Conservation (phyloP, 2,113 vertebrate genomes). For the Uria lomvia region DNA sequence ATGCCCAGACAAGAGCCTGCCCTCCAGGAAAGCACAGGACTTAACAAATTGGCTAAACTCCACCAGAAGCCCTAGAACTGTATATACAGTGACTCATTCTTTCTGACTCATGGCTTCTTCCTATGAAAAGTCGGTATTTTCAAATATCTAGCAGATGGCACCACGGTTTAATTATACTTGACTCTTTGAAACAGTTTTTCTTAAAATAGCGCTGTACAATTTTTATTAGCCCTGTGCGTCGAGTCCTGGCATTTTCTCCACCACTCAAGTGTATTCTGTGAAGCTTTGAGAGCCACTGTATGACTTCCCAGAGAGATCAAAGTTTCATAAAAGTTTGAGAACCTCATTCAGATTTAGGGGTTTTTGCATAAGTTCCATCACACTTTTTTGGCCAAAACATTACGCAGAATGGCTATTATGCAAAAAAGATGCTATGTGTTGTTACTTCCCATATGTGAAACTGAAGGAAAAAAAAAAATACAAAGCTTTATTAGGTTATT, state of each 20-base stretch:
- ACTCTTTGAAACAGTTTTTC: not conserved
- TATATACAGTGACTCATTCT: not conserved
- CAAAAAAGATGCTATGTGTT: not conserved
- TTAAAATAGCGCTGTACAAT: not conserved
- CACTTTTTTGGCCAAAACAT: not conserved
- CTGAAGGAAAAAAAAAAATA: not conserved
- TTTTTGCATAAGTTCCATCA: not conserved
- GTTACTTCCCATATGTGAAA: not conserved
- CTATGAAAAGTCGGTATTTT: not conserved
- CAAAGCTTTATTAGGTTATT: not conserved
- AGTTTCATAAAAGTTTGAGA: not conserved
- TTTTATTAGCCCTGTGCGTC: not conserved
- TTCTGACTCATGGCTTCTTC: not conserved
- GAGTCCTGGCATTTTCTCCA: not conserved
- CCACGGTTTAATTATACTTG: not conserved
- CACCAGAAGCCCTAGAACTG: not conserved
- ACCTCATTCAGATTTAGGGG: not conserved
- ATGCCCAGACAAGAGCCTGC: not conserved
- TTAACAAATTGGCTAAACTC: not conserved
- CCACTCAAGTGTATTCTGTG: not conserved
- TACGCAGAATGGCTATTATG: rapidly evolving
- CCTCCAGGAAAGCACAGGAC: not conserved
- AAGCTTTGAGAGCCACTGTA: not conserved
- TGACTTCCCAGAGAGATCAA: not conserved
- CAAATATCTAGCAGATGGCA: not conserved